Conservation (phyloP, 2,888 invertebrate genomes). For the Lasioglossum calceatum region DNA sequence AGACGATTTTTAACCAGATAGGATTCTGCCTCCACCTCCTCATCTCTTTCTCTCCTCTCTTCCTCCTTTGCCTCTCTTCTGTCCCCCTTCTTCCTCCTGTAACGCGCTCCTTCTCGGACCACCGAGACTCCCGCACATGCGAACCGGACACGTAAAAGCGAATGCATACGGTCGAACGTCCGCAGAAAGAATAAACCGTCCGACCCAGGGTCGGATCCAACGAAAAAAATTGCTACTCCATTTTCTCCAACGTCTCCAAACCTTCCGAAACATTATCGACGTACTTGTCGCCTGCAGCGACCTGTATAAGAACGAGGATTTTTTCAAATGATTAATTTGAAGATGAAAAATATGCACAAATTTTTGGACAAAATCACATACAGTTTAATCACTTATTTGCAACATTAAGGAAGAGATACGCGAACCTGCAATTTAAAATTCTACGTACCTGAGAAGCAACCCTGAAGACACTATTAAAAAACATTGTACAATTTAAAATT, state of each 20-base stretch:
- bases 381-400: too few relatives aligned
- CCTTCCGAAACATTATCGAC: not conserved
- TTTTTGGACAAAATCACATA: too few relatives aligned
- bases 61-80: slow-evolving; percentile 13
- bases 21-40: slow-evolving; percentile 67
- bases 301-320: too few relatives aligned
- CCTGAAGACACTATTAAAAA: too few relatives aligned
- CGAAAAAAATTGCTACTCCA: not conserved
- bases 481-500: not conserved
- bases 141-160: slow-evolving; percentile 50
- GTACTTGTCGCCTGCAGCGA: not conserved
- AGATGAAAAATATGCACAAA: too few relatives aligned
- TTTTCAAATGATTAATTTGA: too few relatives aligned
- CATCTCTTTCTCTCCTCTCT: slow-evolving; percentile 32
- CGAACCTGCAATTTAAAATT: too few relatives aligned
- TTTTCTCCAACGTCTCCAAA: not conserved
- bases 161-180: slow-evolving; percentile 40
- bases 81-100: slow-evolving; percentile 17
- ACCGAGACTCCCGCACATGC: slow-evolving; percentile 53
- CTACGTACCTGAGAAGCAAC: too few relatives aligned
- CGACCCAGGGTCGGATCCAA: slow-evolving; percentile 39
- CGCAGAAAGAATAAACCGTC: slow-evolving; percentile 46
- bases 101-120: not conserved
- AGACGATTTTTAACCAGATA: slow-evolving; percentile 77
- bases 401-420: too few relatives aligned